Evolutionary conservation across 2,113 vertebrate species (phyloP), one percentile per base, ranked within the genome.

Genomic region (Nannospalax galili): DNA sequence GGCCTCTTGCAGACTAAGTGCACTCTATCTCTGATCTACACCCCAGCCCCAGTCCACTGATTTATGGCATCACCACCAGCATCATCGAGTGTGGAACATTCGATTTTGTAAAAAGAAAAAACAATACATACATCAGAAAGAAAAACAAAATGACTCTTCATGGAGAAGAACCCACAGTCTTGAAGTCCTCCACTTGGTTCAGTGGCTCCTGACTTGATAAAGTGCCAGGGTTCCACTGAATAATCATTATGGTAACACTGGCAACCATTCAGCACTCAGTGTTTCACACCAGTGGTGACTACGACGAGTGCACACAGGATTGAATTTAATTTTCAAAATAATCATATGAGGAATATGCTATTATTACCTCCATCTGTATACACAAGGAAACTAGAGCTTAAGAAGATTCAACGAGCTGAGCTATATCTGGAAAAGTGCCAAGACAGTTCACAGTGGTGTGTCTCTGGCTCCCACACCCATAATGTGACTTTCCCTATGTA

Each of bases 311-410:
- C 4, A 60, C 3, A 32, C 35, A 70, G 42, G 37, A 60, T 40
- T 69, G 74, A 90, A 62, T 72, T 93, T 75, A 35, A 75, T 82
- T 62, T 89, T 88, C 65, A 87, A 42, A 84, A 88, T 58, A 88
- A 87, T 88, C 67, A 42, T 15, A 48, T 11, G 15, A 64, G 26
- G 42, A 16, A 30, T 26, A 37, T 42, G 3, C n/a, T 88, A n/a
- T 45, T 60, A 15, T 40, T 35, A 77, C 35, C 32, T 86, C 37
- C 10, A 24, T 72, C 77, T 93, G 92, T 48, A 64, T 65, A n/a
- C 48, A 26, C 10, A 26, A 91, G 28, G 37, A 4, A 52, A 89
- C 4, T 32, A n/a, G 64, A 60, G 28, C 56, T 88, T 48, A 79
- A 56, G 84, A 24, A 85, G 24, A 79, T 74, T 70, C 90, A 91